phyloP scores from a whole-genome alignment of 92 coral and sea anemone species.

The Palythoa caribaeorum region DNA sequence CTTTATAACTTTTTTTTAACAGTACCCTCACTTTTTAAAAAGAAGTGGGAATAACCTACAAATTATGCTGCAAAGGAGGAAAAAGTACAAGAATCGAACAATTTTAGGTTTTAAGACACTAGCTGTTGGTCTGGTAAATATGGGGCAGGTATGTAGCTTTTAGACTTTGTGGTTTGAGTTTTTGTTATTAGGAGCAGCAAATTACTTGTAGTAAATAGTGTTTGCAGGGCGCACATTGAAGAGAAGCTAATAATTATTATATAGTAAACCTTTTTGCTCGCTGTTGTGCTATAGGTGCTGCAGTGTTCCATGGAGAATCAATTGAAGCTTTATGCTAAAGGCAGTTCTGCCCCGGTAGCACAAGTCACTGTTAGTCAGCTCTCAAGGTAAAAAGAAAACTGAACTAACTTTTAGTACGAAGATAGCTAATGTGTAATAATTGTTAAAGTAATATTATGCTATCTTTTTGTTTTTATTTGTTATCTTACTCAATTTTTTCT shows the following conservation, averaged over 20 bases:
- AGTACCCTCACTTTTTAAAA: conserved; percentile 98
- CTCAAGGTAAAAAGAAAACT: conserved; percentile 72
- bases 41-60: conserved; percentile 95
- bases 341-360: conserved; percentile 86
- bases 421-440: too few species aligned
- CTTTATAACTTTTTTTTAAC: background rate
- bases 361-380: conserved; percentile 92
- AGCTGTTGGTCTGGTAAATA: conserved; percentile 97
- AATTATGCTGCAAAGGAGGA: conserved; percentile 96
- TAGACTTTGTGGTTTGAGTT: background rate
- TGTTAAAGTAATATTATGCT: too few species aligned
- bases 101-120: conserved; percentile 95
- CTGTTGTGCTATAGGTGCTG: conserved; percentile 65
- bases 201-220: background rate
- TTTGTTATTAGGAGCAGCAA: too few species aligned
- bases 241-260: background rate
- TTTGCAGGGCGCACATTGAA: background rate
- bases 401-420: background rate
- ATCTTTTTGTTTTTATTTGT: too few species aligned
- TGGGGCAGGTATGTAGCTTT: conserved; percentile 82
- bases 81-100: conserved; percentile 93
- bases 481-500: too few species aligned
- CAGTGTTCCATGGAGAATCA: conserved; percentile 92
- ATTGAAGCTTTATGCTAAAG: conserved; percentile 87
- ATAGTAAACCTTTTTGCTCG: background rate